These are phyloP conservation scores for Artemia franciscana DNA, from an alignment of 1,140 invertebrate species.

Conservation along the genomic window DNA sequence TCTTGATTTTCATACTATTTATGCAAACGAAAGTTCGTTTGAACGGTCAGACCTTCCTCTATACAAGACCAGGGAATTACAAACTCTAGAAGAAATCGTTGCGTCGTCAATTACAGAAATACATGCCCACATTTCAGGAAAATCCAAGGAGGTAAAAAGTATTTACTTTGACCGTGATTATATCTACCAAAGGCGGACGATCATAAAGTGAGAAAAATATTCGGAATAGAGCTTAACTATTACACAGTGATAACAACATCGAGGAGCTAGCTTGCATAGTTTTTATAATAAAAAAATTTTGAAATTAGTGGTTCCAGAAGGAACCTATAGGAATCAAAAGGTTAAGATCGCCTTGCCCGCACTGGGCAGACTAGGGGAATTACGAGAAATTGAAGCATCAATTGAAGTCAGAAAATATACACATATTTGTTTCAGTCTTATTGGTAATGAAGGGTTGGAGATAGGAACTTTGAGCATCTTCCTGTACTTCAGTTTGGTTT, in stretches of 20 bases:
- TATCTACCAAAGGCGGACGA: not conserved
- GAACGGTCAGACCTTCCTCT: not conserved
- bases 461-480: too few relatives aligned
- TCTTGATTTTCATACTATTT: not conserved
- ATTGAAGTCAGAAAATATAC: too few relatives aligned
- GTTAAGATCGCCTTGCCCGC: too few relatives aligned
- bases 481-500: too few relatives aligned
- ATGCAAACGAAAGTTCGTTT: not conserved
- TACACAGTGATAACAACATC: too few relatives aligned
- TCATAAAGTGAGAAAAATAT: not conserved
- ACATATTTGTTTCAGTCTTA: too few relatives aligned
- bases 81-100: not conserved
- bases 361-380: too few relatives aligned
- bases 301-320: not conserved
- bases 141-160: not conserved
- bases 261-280: not conserved
- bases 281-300: not conserved
- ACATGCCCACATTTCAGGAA: not conserved
- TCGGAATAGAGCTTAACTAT: too few relatives aligned
- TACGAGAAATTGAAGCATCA: too few relatives aligned
- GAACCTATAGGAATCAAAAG: not conserved
- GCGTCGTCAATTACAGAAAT: not conserved
- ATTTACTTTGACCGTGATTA: not conserved
- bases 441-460: too few relatives aligned
- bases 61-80: not conserved